Evolutionary conservation across 2,888 invertebrate genomes (phyloP).

Genomic region (Dysmachus trigonus): DNA sequence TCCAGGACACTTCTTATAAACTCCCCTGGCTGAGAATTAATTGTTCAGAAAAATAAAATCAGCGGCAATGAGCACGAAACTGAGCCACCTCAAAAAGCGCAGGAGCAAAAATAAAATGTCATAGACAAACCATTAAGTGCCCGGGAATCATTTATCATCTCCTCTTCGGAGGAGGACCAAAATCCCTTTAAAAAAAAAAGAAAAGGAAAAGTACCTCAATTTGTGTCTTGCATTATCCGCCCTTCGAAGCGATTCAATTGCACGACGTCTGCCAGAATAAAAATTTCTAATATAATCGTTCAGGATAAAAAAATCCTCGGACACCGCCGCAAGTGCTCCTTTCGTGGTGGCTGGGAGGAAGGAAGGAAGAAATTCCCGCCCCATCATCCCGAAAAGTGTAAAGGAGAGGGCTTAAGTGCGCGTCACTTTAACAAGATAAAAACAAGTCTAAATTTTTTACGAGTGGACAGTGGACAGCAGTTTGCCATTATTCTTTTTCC

Average conservation of each 20-base stretch:
- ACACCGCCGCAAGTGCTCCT: background rate
- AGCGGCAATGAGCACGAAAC: background rate
- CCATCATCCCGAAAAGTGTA: background rate
- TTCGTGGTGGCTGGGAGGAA: background rate
- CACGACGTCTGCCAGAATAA: background rate
- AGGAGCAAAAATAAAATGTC: slow-evolving; percentile 12
- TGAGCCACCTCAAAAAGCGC: background rate
- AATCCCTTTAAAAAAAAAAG: background rate
- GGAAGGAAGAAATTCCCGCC: too few species aligned
- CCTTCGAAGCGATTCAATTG: background rate
- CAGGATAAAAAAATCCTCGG: background rate
- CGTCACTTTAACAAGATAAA: slow-evolving; percentile 11
- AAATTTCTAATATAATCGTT: too few species aligned
- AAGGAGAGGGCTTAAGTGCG: background rate
- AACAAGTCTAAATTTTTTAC: slow-evolving; percentile 44
- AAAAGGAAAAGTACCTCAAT: background rate
- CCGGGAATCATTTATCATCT: background rate
- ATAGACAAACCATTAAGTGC: background rate
- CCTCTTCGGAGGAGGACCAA: background rate
- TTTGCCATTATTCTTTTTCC: slow-evolving; percentile 47
- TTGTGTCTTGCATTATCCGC: background rate
- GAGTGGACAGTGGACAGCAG: slow-evolving; percentile 47
- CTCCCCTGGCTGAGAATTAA: background rate
- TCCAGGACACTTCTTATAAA: background rate
- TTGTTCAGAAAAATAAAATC: background rate